These are phyloP conservation scores for Ferrisia virgata DNA, from an alignment of 2,888 invertebrate genomes.

Conservation along the genomic window DNA sequence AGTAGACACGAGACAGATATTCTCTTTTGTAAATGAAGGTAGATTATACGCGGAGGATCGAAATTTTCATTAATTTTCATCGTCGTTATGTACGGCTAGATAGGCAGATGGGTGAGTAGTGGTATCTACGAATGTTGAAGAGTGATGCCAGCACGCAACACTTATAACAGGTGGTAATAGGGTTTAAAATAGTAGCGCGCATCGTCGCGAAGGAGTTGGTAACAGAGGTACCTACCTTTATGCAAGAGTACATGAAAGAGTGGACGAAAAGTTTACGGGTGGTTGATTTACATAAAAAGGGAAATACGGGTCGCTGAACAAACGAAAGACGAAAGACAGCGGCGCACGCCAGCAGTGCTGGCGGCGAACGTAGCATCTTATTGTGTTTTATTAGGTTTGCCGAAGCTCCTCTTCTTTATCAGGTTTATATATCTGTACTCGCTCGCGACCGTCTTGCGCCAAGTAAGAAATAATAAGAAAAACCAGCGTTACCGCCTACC, in stretches of 20 bases:
- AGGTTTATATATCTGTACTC: conserved; percentile 45
- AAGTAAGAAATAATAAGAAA: conserved; percentile 42
- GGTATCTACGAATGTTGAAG: background rate
- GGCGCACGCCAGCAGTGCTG: conserved; percentile 42
- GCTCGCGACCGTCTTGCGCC: conserved; percentile 45
- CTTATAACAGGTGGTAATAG: conserved; percentile 15
- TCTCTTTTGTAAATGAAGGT: too few species aligned
- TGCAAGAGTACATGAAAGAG: conserved; percentile 13
- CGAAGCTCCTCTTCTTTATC: conserved; percentile 39
- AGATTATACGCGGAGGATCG: too few species aligned
- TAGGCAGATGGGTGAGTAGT: too few species aligned
- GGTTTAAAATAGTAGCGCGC: background rate
- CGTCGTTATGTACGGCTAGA: background rate
- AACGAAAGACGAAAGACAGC: conserved; percentile 45
- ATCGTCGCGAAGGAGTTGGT: background rate
- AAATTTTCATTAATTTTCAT: conserved; percentile 19
- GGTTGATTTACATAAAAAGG: conserved; percentile 45
- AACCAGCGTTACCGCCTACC: conserved; percentile 46
- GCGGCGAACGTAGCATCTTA: conserved; percentile 38
- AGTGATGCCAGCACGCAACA: background rate
- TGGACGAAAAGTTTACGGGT: conserved; percentile 44
- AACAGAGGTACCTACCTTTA: background rate
- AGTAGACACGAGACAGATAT: background rate
- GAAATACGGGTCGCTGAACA: conserved; percentile 45
- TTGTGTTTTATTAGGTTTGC: conserved; percentile 41